Evolutionary conservation across 2,888 invertebrate species (phyloP).

Genomic region (Parasteatoda lunata): DNA sequence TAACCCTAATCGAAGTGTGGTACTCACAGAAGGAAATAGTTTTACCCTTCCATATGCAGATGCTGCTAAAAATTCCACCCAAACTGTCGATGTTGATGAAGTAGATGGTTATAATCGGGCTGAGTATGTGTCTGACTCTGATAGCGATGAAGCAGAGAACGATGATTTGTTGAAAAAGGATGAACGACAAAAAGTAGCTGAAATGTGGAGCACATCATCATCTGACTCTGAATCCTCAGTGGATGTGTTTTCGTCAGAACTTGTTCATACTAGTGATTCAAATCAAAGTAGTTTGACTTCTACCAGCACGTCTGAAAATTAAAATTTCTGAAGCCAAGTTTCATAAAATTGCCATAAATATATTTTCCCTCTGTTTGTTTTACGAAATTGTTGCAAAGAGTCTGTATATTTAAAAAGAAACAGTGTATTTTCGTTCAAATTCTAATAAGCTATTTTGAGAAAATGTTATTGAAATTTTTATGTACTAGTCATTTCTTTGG

Average conservation of each 20-base stretch:
- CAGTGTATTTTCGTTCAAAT: no score
- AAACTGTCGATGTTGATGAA: slow-evolving; percentile 7
- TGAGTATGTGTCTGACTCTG: slow-evolving; percentile 30
- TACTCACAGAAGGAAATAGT: slow-evolving; percentile 9
- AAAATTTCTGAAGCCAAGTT: neutral
- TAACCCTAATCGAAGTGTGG: slow-evolving; percentile 31
- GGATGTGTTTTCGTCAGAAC: slow-evolving; percentile 43
- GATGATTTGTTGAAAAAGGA: slow-evolving; percentile 8
- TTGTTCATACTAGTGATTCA: slow-evolving; percentile 40
- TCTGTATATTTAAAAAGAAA: no score
- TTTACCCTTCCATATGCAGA: slow-evolving; percentile 4
- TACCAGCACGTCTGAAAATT: slow-evolving; percentile 21
- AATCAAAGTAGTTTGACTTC: slow-evolving; percentile 31
- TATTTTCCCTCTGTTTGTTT: no score
- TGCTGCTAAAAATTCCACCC: neutral
- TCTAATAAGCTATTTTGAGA: no score
- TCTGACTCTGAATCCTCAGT: slow-evolving; percentile 38
- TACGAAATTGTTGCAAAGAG: no score
- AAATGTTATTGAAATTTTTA: no score
- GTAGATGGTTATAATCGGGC: slow-evolving; percentile 29
- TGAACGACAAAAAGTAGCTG: neutral
- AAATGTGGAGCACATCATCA: neutral
- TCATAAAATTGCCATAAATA: no score
- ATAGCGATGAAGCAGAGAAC: slow-evolving; percentile 3
- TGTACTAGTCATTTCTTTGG: no score